Evolutionary conservation across 2,797 vertebrate species (phyloP).

Genomic region (Orestias chungarensis): DNA sequence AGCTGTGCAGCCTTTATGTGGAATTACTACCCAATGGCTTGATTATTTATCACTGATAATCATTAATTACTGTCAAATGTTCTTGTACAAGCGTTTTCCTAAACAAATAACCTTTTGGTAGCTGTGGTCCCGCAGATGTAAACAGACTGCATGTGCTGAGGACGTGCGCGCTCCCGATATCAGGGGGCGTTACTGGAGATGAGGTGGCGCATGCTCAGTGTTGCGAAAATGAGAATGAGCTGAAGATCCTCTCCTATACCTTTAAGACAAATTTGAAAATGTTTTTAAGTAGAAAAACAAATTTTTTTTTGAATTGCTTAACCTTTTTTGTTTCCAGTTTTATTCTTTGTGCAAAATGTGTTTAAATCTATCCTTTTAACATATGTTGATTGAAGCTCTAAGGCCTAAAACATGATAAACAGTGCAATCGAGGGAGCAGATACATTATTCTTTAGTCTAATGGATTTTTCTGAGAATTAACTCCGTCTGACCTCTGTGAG

Average conservation of each 20-base stretch:
- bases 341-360: not conserved
- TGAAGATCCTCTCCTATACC: not conserved
- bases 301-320: not conserved
- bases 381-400: not conserved
- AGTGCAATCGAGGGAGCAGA: not conserved
- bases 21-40: too few species aligned
- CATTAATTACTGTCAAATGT: too few species aligned
- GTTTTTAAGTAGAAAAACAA: not conserved
- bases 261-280: not conserved
- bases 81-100: too few species aligned
- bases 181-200: too few species aligned
- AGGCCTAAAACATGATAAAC: not conserved
- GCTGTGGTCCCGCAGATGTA: too few species aligned
- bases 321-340: not conserved
- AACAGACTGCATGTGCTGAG: too few species aligned
- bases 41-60: too few species aligned
- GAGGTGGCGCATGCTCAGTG: too few species aligned
- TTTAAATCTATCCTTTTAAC: not conserved
- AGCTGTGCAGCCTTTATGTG: too few species aligned
- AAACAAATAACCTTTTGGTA: too few species aligned
- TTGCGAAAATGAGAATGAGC: too few species aligned
- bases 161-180: too few species aligned
- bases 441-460: not conserved
- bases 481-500: slow-evolving; percentile 53
- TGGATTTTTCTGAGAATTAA: not conserved